A percentile compares a stretch with the other conserved stretches of the same genome.
phyloP scores from a whole-genome alignment of 2,888 invertebrate species.

The Fabriciana adippe region DNA sequence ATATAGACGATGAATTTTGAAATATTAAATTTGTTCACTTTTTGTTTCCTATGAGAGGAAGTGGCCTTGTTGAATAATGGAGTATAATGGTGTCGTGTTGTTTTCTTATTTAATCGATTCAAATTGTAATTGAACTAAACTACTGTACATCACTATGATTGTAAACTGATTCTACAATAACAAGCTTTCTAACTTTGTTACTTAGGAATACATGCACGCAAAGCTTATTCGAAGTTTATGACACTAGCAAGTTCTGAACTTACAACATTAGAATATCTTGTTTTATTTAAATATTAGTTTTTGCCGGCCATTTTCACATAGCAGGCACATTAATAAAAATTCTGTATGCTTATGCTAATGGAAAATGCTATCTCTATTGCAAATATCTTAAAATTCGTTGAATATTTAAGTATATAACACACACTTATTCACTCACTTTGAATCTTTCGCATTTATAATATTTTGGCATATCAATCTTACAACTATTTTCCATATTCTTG shows the following conservation, averaged over 20 bases:
- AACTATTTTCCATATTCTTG: not conserved
- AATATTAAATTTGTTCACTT: not conserved
- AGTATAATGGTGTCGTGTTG: too few relatives aligned
- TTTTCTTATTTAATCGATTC: not conserved
- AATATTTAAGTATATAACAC: too few relatives aligned
- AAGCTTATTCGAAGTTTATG: conserved; percentile 6
- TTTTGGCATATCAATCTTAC: too few relatives aligned
- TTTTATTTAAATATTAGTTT: not conserved
- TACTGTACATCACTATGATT: not conserved
- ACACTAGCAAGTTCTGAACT: conserved; percentile 4
- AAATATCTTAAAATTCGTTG: too few relatives aligned
- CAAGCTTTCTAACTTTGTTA: not conserved
- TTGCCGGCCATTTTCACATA: too few relatives aligned
- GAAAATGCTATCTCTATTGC: too few relatives aligned
- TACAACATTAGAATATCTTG: not conserved
- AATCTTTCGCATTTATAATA: too few relatives aligned
- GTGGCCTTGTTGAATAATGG: too few relatives aligned
- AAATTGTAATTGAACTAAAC: not conserved
- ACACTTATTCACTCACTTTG: too few relatives aligned
- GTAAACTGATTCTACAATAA: not conserved
- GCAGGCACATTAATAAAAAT: too few relatives aligned
- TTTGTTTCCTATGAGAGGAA: not conserved
- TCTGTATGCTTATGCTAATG: too few relatives aligned
- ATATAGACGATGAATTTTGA: not conserved
- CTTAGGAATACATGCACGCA: conserved; percentile 6